These are phyloP conservation scores for Columba janthina DNA, from an alignment of 2,113 vertebrate species.

Conservation along the genomic window DNA sequence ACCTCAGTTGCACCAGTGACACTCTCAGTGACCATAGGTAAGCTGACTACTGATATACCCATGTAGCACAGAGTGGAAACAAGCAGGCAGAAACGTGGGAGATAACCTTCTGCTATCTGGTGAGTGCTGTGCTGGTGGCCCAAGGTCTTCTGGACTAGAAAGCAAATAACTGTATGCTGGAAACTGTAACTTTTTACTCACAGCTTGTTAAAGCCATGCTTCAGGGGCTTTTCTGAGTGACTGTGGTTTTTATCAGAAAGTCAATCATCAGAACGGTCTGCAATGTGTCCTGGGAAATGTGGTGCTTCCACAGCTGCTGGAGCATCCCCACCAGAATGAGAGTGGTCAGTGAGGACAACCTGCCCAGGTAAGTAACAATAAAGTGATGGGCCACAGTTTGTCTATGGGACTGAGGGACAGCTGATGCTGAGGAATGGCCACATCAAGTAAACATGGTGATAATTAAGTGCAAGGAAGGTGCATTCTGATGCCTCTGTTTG, in stretches of 20 bases:
- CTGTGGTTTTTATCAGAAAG: background rate
- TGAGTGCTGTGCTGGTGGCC: background rate
- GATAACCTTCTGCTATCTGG: background rate
- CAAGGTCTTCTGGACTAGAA: background rate
- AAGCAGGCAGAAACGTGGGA: background rate
- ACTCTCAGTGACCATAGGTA: accelerated
- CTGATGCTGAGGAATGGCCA: background rate
- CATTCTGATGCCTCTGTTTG: background rate
- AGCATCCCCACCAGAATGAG: accelerated
- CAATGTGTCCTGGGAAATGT: background rate
- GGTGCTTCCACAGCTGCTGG: background rate
- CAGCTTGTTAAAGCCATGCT: background rate
- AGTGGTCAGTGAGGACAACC: background rate
- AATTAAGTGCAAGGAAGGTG: background rate
- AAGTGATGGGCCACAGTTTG: background rate
- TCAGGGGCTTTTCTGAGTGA: background rate
- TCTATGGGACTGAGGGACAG: background rate
- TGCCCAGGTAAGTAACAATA: background rate
- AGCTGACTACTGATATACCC: accelerated
- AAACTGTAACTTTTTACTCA: background rate
- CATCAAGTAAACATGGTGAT: background rate
- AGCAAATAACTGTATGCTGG: background rate
- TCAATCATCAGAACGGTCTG: background rate
- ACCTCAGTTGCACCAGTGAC: background rate
- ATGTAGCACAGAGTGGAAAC: background rate